These are phyloP conservation scores for Gopherus evgoodei DNA, from an alignment of 2,113 vertebrate species.

Conservation along the genomic window DNA sequence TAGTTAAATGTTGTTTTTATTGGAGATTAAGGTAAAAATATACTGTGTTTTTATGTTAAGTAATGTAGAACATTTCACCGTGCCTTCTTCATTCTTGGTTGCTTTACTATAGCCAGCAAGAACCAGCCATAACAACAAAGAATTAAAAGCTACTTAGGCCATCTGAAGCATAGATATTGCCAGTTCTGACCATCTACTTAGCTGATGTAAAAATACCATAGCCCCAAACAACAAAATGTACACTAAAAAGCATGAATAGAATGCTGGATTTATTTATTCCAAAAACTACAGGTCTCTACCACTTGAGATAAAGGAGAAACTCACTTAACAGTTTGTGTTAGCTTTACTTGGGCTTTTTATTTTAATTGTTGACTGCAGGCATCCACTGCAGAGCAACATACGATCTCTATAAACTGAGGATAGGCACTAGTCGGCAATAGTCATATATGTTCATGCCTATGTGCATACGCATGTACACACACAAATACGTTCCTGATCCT, in stretches of 20 bases:
- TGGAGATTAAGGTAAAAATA: not conserved
- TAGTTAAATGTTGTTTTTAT: not conserved
- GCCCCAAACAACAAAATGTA: not conserved
- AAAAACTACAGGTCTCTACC: not conserved
- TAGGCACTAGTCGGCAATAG: not conserved
- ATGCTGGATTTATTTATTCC: not conserved
- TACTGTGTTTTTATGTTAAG: not conserved
- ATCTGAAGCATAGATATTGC: not conserved
- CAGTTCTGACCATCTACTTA: not conserved
- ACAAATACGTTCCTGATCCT: not conserved
- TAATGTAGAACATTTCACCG: not conserved
- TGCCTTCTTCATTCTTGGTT: not conserved
- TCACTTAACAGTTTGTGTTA: not conserved
- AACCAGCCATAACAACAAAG: not conserved
- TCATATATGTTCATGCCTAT: not conserved
- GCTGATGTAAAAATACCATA: not conserved
- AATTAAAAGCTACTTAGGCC: slow-evolving; percentile 1
- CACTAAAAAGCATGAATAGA: not conserved
- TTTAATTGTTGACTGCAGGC: not conserved
- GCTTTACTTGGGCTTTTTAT: not conserved
- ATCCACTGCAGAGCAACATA: not conserved
- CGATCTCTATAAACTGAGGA: not conserved
- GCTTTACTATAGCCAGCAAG: not conserved
- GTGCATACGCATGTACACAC: accelerated
- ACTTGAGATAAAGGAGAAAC: not conserved